Evolutionary conservation across 2,113 vertebrate species (phyloP), one percentile per base, ranked within the genome.

Genomic region (Castor canadensis): DNA sequence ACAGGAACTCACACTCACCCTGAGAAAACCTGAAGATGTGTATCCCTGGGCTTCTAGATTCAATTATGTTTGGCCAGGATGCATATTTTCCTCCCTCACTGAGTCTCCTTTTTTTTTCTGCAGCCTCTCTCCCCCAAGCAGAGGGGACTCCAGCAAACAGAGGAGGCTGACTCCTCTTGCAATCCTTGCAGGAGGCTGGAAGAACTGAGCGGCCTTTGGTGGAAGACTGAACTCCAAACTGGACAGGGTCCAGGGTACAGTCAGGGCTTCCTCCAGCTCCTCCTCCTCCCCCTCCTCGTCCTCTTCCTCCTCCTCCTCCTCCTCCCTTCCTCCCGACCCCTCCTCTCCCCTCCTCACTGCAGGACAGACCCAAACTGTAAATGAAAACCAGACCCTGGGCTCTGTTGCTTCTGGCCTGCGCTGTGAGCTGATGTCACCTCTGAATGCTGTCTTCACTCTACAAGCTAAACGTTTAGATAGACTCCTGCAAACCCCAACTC

Each of bases 331-430:
- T 60, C 87, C 67, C 1, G 77, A 75, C 60, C 97, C 62, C 75
- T 87, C 85, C 93, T 77, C 75, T 79, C 62, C 95, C 92, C 89
- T 84, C 93, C 96, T 89, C 72, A 16, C 93, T n/a, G 67, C 54
- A 10, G 60, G 84, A 91, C 89, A 71, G 95, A 93, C 97, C 95
- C 93, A 89, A 87, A 98, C 95, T 89, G 93, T 97, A 98, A 98
- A 98, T 98, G 98, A 97, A 97, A 98, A 98, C 97, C 98, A 98
- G 98, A 98, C 95, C 89, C 94, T n/a, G 10, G 30, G 30, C 84
- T 67, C 97, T 97, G 92, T 82, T 73, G 89, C 96, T 91, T 89
- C 97, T 98, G 98, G 97, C 98, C 95, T 73, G 75, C 7, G 83
- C 24, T 52, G 11, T 12, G 5, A 95, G 97, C 98, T 98, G 98